A percentile compares a stretch with the other conserved stretches of the same genome.
These are phyloP conservation scores for Chromoteleia sp. DNA, from an alignment of 2,888 invertebrate species.

Conservation along the genomic window DNA sequence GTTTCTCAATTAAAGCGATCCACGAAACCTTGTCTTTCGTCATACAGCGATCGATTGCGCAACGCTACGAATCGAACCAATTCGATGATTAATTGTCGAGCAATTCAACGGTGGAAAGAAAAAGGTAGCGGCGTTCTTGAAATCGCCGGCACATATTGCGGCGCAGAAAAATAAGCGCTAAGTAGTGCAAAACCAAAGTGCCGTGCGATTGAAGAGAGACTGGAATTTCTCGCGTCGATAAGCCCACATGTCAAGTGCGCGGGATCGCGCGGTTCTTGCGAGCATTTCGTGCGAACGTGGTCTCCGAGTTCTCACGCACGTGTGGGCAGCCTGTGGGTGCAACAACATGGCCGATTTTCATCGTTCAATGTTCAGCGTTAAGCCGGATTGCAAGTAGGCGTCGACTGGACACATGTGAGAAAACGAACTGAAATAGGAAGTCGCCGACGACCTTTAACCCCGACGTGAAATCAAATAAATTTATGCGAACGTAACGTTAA, in stretches of 20 bases:
- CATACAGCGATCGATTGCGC: not conserved
- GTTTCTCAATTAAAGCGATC: too few relatives aligned
- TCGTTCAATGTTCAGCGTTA: conserved; percentile 76
- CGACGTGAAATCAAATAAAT: conserved; percentile 34
- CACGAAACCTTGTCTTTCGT: not conserved
- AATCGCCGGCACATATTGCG: conserved; percentile 48
- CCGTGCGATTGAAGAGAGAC: conserved; percentile 67
- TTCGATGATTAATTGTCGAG: conserved; percentile 24
- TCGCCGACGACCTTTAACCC: conserved; percentile 50
- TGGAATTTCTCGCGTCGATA: conserved; percentile 70
- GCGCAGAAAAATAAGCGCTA: conserved; percentile 59
- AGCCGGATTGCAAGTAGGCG: conserved; percentile 75
- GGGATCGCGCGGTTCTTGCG: conserved; percentile 68
- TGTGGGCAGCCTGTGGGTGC: conserved; percentile 79
- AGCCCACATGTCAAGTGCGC: conserved; percentile 71
- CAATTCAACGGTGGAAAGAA: conserved; percentile 30
- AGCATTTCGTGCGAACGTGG: conserved; percentile 64
- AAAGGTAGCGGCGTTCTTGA: conserved; percentile 38
- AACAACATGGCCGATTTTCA: conserved; percentile 78
- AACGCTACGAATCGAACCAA: not conserved
- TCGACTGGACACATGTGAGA: conserved; percentile 57
- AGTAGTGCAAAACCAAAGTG: conserved; percentile 68
- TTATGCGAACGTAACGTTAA: conserved; percentile 26
- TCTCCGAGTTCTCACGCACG: conserved; percentile 68
- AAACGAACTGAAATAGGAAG: conserved; percentile 60